These are phyloP conservation scores for Neosilurus mollespiculum DNA, from an alignment of 2,797 vertebrate species.

Conservation along the genomic window DNA sequence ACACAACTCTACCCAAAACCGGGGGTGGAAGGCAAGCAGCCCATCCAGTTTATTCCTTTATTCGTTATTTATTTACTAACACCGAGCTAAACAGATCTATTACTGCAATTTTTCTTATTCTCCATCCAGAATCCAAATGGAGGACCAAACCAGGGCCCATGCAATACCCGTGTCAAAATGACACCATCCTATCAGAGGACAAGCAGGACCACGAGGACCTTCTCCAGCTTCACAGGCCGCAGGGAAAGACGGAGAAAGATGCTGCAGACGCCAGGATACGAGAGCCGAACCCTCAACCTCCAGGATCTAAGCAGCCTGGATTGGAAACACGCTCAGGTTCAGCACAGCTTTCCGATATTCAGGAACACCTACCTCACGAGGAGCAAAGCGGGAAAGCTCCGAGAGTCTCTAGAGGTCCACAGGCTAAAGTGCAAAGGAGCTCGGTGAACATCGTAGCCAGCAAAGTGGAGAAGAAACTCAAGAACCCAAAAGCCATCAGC, in stretches of 20 bases:
- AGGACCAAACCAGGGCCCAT: conserved; percentile 68
- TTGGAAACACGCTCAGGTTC: conserved; percentile 57
- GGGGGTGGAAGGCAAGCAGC: conserved; percentile 63
- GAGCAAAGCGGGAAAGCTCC: conserved; percentile 69
- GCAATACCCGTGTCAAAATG: conserved; percentile 76
- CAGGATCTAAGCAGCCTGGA: conserved; percentile 55
- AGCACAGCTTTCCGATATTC: conserved; percentile 55
- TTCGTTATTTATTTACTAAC: not conserved
- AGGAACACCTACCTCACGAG: conserved; percentile 76
- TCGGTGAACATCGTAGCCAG: conserved; percentile 64
- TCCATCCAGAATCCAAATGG: conserved; percentile 71
- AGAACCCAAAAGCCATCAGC: conserved; percentile 70
- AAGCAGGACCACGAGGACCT: conserved; percentile 68
- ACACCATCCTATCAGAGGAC: conserved; percentile 65
- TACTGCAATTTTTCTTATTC: not conserved
- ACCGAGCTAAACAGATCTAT: not conserved
- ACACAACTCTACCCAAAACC: conserved; percentile 76
- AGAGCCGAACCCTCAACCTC: conserved; percentile 60
- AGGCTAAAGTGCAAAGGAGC: conserved; percentile 69
- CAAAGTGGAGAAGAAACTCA: conserved; percentile 75
- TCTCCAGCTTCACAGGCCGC: conserved; percentile 75
- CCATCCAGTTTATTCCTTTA: conserved; percentile 36
- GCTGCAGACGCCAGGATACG: conserved; percentile 59
- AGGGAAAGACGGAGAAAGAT: conserved; percentile 63
- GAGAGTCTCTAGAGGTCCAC: conserved; percentile 66